Evolutionary conservation across 2,113 vertebrate genomes (phyloP), one percentile per base, ranked within the genome.

Genomic region (Ageneiosus marmoratus): DNA sequence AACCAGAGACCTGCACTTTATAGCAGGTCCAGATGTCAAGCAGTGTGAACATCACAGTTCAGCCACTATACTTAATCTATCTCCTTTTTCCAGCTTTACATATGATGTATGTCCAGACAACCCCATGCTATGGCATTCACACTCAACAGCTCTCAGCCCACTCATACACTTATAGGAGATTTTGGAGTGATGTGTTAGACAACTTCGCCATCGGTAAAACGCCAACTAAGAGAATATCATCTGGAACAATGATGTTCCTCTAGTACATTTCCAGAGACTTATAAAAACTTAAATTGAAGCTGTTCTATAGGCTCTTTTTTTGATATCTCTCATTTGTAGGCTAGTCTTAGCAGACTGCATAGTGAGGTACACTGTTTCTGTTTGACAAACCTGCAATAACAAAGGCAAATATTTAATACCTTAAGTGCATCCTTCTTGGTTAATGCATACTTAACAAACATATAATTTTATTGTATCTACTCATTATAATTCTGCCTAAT

Each of bases 401-500:
- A 41, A 77, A 58, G 9, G 5, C 32, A 56, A 22, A 37, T n/a
- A 53, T 69, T 15, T 51, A 22, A 7, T 29, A 18, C 44, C 46
- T 73, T 9, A 74, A 29, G 15, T 65, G 15, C 27, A 48, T 32
- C 44, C 46, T 50, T 67, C 46, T 37, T 51, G 37, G 78, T 7
- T 67, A 67, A 65, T 32, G 60, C 46, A 51, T 48, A 53, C 20
- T 48, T 41, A 65, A 79, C 9, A 11, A 77, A 44, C 41, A 79
- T 79, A 29, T 70, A 22, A 69, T 69, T 69, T 56, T 29, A 9
- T 46, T 29, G 15, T 5, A 72, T 81, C 67, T 44, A 56, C 50
- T 56, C 16, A 29, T 34, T 67, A 32, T 29, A 9, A 48, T 37
- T 69, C 50, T 80, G 79, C 51, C 51, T 72, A 53, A 81, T 56